Evolutionary conservation across 2,888 invertebrate species (phyloP).

Genomic region (Ornithoptera priamus): DNA sequence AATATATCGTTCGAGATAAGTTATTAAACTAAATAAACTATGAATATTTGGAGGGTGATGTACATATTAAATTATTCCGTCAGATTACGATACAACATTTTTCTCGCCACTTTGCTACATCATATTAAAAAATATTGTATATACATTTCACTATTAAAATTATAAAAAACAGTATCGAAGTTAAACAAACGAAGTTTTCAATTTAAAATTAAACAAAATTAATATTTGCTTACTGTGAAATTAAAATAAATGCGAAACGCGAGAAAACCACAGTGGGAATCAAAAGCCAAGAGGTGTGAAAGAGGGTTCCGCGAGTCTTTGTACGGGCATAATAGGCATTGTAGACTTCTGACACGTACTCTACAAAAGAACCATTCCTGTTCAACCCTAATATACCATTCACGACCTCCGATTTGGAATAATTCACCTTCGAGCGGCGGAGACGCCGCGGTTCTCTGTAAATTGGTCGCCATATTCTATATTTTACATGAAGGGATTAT

Average conservation of each 20-base stretch:
- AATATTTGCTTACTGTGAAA: slow-evolving; percentile 8
- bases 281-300: slow-evolving; percentile 57
- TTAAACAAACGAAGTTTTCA: too few relatives aligned
- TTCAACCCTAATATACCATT: slow-evolving; percentile 34
- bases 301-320: slow-evolving; percentile 51
- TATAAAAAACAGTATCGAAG: too few relatives aligned
- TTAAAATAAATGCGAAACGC: slow-evolving; percentile 14
- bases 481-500: slow-evolving; percentile 37
- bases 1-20: too few relatives aligned
- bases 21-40: too few relatives aligned
- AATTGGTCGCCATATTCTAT: slow-evolving; percentile 36
- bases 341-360: slow-evolving; percentile 52
- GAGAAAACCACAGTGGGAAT: slow-evolving; percentile 43
- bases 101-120: too few relatives aligned
- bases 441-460: slow-evolving; percentile 31
- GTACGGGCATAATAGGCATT: slow-evolving; percentile 57
- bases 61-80: too few relatives aligned
- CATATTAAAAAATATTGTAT: too few relatives aligned
- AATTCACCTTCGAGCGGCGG: slow-evolving; percentile 25
- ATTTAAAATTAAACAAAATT: background rate
- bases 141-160: too few relatives aligned
- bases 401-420: slow-evolving; percentile 29
- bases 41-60: too few relatives aligned
- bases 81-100: too few relatives aligned
- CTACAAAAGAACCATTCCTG: slow-evolving; percentile 33